Conservation (phyloP, 2,888 invertebrate species). For the Nesidiocoris tenuis region DNA sequence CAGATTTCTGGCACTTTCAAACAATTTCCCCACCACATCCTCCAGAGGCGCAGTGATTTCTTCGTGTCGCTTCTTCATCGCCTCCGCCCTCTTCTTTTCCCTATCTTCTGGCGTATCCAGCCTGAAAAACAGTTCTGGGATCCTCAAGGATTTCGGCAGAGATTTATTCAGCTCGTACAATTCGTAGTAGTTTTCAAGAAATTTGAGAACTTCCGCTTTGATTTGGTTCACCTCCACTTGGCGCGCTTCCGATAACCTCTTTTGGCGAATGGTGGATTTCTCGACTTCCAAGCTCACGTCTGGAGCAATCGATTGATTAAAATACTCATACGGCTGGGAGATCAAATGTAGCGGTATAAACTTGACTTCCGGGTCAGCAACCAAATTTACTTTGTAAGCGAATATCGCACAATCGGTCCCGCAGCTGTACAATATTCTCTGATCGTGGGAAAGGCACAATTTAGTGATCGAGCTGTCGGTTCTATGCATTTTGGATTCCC, state of each 20-base stretch:
- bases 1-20: not conserved
- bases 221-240: not conserved
- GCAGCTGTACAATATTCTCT: slow-evolving; percentile 60
- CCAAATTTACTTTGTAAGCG: slow-evolving; percentile 56
- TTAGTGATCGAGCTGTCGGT: slow-evolving; percentile 67
- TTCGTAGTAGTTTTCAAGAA: slow-evolving; percentile 4
- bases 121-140: slow-evolving; percentile 18
- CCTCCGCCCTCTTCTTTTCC: not conserved
- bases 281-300: slow-evolving; percentile 12
- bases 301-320: not conserved
- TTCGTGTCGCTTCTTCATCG: not conserved
- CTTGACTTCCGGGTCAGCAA: not conserved
- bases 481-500: slow-evolving; percentile 74
- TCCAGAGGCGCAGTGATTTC: not conserved
- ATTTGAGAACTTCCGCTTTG: not conserved
- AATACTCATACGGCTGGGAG: not conserved
- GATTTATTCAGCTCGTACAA: slow-evolving; percentile 1
- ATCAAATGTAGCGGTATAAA: not conserved
- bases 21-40: not conserved
- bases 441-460: slow-evolving; percentile 64
- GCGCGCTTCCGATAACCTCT: not conserved
- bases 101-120: slow-evolving; percentile 8
- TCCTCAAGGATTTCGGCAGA: slow-evolving; percentile 9
- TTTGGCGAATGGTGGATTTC: not conserved
- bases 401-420: slow-evolving; percentile 79